phyloP scores from a whole-genome alignment of 2,888 invertebrate species.

The Tanypteryx hageni region DNA sequence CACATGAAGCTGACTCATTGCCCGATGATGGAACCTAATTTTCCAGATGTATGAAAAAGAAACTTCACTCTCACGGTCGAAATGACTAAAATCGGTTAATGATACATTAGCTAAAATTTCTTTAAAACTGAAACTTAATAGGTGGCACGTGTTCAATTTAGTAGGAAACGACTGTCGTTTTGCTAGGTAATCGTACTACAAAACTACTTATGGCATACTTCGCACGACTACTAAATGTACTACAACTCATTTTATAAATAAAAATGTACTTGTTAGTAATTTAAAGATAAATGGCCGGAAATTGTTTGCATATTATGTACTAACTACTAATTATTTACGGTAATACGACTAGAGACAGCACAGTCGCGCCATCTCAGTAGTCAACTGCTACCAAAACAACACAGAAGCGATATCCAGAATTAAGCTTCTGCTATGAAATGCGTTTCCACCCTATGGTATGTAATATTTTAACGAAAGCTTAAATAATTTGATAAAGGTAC shows the following conservation, averaged over 20 bases:
- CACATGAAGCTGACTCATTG: slow-evolving; percentile 30
- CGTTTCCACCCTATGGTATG: too few relatives aligned
- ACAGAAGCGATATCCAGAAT: not conserved
- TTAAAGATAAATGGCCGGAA: not conserved
- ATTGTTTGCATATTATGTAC: not conserved
- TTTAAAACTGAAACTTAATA: not conserved
- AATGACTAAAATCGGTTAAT: not conserved
- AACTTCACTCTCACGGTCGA: not conserved
- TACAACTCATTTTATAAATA: not conserved
- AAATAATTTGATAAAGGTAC: too few relatives aligned
- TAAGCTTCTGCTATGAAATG: too few relatives aligned
- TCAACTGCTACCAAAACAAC: not conserved
- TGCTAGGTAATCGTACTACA: slow-evolving; percentile 3
- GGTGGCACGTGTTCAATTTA: slow-evolving; percentile 48
- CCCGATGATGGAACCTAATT: not conserved
- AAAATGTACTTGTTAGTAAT: not conserved
- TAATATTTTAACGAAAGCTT: too few relatives aligned
- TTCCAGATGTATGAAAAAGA: not conserved
- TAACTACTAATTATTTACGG: slow-evolving; percentile 42
- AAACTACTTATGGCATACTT: not conserved
- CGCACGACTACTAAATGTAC: not conserved
- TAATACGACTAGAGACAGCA: not conserved
- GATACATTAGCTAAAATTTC: not conserved
- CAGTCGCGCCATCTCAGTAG: not conserved
- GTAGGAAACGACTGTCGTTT: not conserved